phyloP scores from a whole-genome alignment of 1,140 invertebrate species.

The Doryteuthis pealeii region DNA sequence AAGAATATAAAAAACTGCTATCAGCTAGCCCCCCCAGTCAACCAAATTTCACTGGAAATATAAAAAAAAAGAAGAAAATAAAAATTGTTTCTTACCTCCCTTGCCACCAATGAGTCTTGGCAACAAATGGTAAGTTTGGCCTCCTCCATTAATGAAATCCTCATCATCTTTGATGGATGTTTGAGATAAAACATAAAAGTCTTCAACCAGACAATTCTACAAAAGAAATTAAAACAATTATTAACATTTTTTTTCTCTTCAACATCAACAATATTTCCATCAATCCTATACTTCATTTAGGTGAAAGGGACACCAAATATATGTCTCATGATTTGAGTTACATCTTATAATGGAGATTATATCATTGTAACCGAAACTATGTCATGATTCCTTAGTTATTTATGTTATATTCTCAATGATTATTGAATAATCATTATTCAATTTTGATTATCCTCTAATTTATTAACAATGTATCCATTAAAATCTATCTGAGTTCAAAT shows the following conservation, averaged over 20 bases:
- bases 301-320: no score
- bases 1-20: neutral
- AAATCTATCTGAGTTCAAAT: no score
- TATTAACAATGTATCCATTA: no score
- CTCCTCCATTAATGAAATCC: constrained; percentile 30
- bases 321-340: no score
- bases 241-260: constrained; percentile 1
- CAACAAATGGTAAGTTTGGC: constrained; percentile 44
- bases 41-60: neutral
- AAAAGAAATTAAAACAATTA: constrained; percentile 15
- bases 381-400: no score
- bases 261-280: no score
- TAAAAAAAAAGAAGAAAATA: neutral
- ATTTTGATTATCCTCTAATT: no score
- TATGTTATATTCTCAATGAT: no score
- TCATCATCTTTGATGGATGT: constrained; percentile 36
- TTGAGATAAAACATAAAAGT: constrained; percentile 49
- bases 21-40: neutral
- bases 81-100: constrained; percentile 42
- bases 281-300: no score
- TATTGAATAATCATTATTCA: no score
- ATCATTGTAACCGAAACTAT: no score
- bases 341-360: no score
- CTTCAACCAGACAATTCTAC: constrained; percentile 26
- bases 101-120: constrained; percentile 53